These are phyloP conservation scores for Microcebus murinus DNA, from an alignment of 2,113 vertebrate genomes.

Conservation along the genomic window DNA sequence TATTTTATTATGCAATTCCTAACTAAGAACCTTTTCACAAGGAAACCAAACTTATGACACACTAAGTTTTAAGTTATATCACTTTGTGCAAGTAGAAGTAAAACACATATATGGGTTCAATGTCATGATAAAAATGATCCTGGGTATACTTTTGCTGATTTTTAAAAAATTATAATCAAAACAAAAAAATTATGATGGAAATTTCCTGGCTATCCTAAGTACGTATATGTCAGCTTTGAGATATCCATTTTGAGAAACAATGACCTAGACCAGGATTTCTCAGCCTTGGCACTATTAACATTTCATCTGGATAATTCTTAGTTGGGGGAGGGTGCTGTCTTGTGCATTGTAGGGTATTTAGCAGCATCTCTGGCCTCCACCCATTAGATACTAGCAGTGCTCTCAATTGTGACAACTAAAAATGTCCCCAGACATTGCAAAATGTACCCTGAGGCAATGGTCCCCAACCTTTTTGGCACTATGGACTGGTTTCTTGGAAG, in stretches of 20 bases:
- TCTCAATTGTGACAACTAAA: not conserved
- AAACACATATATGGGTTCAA: not conserved
- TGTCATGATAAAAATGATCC: constrained; percentile 11
- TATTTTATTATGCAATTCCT: not conserved
- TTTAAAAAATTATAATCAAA: not conserved
- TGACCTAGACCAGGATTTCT: not conserved
- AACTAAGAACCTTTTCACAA: not conserved
- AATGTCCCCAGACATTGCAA: not conserved
- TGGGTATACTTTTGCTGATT: not conserved
- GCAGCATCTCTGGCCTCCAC: not conserved
- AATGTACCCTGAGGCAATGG: not conserved
- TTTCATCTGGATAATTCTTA: not conserved
- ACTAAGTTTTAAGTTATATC: constrained; percentile 5
- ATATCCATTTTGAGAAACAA: not conserved
- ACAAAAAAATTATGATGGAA: not conserved
- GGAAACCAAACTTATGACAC: not conserved
- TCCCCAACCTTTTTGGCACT: too few species aligned
- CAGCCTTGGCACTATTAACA: accelerated
- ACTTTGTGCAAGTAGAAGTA: not conserved
- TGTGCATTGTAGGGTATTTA: not conserved
- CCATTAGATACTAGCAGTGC: not conserved
- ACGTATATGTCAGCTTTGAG: not conserved
- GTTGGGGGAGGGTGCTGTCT: not conserved
- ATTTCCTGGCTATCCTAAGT: not conserved
- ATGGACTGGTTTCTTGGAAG: too few species aligned